Conservation (phyloP, 2,113 vertebrate species). For the Microtus richardsoni region DNA sequence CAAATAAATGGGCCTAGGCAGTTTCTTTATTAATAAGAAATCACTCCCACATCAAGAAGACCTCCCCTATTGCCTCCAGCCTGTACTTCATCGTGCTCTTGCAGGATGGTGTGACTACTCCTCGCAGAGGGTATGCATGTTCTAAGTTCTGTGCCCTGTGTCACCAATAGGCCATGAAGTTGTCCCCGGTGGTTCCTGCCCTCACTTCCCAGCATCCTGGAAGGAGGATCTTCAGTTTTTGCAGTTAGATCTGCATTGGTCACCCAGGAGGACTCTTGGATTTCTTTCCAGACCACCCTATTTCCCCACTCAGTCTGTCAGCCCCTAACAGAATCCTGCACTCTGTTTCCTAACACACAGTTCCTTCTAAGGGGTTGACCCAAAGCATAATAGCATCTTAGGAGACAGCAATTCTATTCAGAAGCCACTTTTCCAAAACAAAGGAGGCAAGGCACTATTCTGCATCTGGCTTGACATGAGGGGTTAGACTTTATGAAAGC, state of each 20-base stretch:
- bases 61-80: neutral
- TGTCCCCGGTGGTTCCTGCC: neutral
- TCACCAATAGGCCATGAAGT: accelerated
- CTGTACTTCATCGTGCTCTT: neutral
- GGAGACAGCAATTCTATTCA: neutral
- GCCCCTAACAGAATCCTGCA: too few species aligned
- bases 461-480: neutral
- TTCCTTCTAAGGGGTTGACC: neutral
- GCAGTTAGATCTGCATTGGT: neutral
- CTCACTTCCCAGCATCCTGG: too few species aligned
- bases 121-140: neutral
- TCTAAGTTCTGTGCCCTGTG: accelerated
- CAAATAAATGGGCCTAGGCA: too few species aligned
- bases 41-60: too few species aligned
- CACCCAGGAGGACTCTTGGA: neutral
- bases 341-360: accelerated
- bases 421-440: neutral
- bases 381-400: too few species aligned
- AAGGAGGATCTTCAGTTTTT: too few species aligned
- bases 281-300: neutral
- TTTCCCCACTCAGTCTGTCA: too few species aligned
- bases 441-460: neutral
- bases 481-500: neutral
- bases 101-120: neutral
- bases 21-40: too few species aligned